Base-by-base conservation (phyloP, 2,888 invertebrate genomes). In the Nebria brevicollis region DNA sequence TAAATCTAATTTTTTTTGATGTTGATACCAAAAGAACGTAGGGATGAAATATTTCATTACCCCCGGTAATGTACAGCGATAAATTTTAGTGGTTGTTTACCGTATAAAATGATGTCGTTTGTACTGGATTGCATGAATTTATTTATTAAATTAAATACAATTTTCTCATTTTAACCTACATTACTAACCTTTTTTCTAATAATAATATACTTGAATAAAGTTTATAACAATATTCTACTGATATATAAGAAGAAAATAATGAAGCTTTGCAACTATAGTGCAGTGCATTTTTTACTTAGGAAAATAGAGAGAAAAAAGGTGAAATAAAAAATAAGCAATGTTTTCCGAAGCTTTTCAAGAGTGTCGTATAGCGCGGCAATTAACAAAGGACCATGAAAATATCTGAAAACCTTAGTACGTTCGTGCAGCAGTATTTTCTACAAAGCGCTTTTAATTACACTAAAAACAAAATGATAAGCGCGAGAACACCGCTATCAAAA, bases 371-470 rank as follows among this genome's bases (percentile, higher is more conserved):
- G 77, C 66, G 25, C 77, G 64, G 72, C 77, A 77, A 77, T 77
- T 77, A 77, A 77, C 77, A 77, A 77, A 77, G 70, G 72, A 20
- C 42, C 26, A 13, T 8, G 70, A 70, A 70, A 26, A 70, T 54
- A 70, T 70, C 70, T 25, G 20, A 70, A 25, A 70, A 70, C 70
- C 70, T 70, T 70, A 70, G 26, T 70, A 15, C 70, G 54, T 70
- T 70, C 70, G 70, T 34, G 25, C 25, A 34, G 15, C 70, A 70
- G 70, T 70, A 25, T 70, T 70, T 25, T 25, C 11, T 54, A 77
- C 78, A 78, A 78, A 78, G 42, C 54, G 73, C 72, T 78, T 78
- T 78, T 78, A 78, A 78, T 78, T 78, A 78, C 78, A 78, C 78
- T 78, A 78, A 78, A 78, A 78, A 78, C 78, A 78, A 78, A 78